Base-by-base conservation (phyloP, 2,888 invertebrate genomes). In the Philopedon plagiatum region DNA sequence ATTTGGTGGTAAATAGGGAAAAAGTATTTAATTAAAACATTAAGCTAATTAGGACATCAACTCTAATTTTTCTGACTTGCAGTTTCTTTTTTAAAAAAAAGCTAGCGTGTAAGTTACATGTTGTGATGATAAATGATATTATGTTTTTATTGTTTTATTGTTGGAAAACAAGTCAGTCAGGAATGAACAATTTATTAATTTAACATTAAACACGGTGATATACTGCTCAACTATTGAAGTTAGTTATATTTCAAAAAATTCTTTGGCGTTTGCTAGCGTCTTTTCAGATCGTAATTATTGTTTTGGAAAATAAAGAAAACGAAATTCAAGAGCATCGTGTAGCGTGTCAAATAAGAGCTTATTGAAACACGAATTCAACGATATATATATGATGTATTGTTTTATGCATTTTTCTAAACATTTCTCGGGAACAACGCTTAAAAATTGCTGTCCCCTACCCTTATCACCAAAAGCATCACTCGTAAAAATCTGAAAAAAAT, bases 21-120 rank as follows among this genome's bases (percentile, higher is more conserved):
- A 60, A 65, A 60, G 51, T 65, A 71, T 71, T 71, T 71, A 65
- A 64, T 73, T 73, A 68, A 58, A 64, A 68, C 68, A 73, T 73
- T 68, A 64, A 60, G 51, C 68, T 68, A 68, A 73, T 73, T 68
- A 73, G 41, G 61, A 64, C 73, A 66, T 64, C 64, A 73, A 51
- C 44, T 60, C 41, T 68, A 68, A 68, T 68, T 64, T 60, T 60
- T 26, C 56, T 73, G 73, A 73, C 73, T 63, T 49, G 73, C 73
- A 73, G 51, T 63, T 73, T 73, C 58, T 68, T 46, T 61, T 37
- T 11, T 46, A 5, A 9, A 21, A 41, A 15, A 26, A 26, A 23
- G 58, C 49, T 65, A 60, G 60, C 60, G 65, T 65, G 71, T 58
- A 19, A 29, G 46, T 44, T 62, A 44, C 39, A 62, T 46, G 44